Conservation (phyloP, 2,888 invertebrate species). For the Suillia variegata region DNA sequence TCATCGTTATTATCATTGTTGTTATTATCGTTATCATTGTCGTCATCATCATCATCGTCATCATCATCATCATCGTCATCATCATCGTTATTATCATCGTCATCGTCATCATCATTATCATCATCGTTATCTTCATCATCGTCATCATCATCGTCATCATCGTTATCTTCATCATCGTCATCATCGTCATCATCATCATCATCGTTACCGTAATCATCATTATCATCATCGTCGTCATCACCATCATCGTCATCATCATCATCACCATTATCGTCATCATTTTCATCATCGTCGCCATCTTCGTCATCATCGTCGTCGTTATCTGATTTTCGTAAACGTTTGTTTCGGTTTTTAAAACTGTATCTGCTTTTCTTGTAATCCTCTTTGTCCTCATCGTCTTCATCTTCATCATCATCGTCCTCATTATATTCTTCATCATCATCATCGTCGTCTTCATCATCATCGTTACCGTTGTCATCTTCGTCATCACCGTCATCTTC, state of each 20-base stretch:
- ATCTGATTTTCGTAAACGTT: slow-evolving; percentile 54
- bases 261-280: slow-evolving; percentile 55
- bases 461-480: slow-evolving; percentile 41
- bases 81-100: slow-evolving; percentile 60
- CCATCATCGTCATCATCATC: slow-evolving; percentile 49
- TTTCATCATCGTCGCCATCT: slow-evolving; percentile 51
- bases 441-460: slow-evolving; percentile 54
- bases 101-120: slow-evolving; percentile 54
- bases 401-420: slow-evolving; percentile 56
- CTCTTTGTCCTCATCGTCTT: slow-evolving; percentile 60
- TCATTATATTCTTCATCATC: slow-evolving; percentile 60
- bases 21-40: slow-evolving; percentile 44
- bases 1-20: slow-evolving; percentile 59
- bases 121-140: slow-evolving; percentile 50
- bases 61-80: slow-evolving; percentile 59
- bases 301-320: slow-evolving; percentile 63
- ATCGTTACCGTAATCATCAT: slow-evolving; percentile 59
- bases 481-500: slow-evolving; percentile 38
- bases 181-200: slow-evolving; percentile 30
- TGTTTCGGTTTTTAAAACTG: slow-evolving; percentile 55
- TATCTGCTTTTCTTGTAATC: slow-evolving; percentile 41
- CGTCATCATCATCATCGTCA: slow-evolving; percentile 35
- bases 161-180: slow-evolving; percentile 46
- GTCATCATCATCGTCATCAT: slow-evolving; percentile 53
- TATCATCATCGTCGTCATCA: slow-evolving; percentile 63